These are phyloP conservation scores for Perognathus longimembris DNA, from an alignment of 2,113 vertebrate genomes.

Conservation along the genomic window DNA sequence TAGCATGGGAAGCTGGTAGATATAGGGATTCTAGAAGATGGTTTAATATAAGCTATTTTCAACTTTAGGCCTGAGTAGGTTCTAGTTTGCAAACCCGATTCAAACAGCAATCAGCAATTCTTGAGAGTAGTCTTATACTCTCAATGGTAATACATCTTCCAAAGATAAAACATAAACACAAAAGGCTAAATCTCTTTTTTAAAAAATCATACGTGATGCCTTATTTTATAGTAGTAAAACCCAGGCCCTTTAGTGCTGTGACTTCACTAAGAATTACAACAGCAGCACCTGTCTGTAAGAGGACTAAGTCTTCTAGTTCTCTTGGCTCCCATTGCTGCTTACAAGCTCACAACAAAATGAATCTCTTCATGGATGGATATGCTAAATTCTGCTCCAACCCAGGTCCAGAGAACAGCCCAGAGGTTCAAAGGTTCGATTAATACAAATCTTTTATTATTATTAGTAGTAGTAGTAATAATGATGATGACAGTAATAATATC, in stretches of 20 bases:
- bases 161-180: constrained; percentile 9
- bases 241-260: not conserved
- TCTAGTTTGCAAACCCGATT: not conserved
- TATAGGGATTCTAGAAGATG: constrained; percentile 24
- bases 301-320: not conserved
- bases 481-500: not conserved
- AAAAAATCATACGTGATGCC: not conserved
- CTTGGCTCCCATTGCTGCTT: not conserved
- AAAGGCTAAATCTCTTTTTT: not conserved
- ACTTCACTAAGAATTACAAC: not conserved
- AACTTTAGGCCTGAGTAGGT: not conserved
- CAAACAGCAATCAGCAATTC: not conserved
- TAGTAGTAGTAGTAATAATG: too few species aligned
- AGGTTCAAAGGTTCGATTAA: not conserved
- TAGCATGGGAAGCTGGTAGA: not conserved
- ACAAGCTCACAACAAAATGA: not conserved
- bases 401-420: not conserved
- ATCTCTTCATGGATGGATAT: not conserved
- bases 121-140: not conserved
- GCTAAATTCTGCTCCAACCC: not conserved
- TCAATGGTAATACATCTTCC: not conserved
- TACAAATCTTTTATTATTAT: too few species aligned
- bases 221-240: constrained; percentile 3
- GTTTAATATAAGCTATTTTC: not conserved
- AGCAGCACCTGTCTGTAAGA: not conserved